Evolutionary conservation across 2,113 vertebrate species (phyloP), one percentile per base, ranked within the genome.

Genomic region (Leucopsar rothschildi): DNA sequence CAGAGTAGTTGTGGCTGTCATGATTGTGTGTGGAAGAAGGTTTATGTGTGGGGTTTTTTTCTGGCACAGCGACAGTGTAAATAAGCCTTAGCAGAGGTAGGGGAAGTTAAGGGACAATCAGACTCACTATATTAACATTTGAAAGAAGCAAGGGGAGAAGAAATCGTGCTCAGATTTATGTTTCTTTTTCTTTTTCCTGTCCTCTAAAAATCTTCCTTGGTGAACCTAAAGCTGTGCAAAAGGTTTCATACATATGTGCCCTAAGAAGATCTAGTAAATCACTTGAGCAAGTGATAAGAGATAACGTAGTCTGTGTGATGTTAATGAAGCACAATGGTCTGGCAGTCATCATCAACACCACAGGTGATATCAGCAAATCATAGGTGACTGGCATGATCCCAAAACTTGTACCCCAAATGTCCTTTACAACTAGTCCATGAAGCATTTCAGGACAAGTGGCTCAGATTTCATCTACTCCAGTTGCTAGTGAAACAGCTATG

Each of bases 251-350:
- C 31, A 11, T 64, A 35, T 33, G 17, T 45, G 28, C 68, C n/a
- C 69, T 82, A 82, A 69, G 91, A 95, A 80, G 63, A 93, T 88
- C 56, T 83, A 64, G 77, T 91, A 81, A 95, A 79, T 92, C 39
- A 56, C 47, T 90, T 81, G 61, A 73, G 52, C 13, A 44, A 88
- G 69, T 95, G 90, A 84, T 80, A 70, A 91, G 77, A 88, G 92
- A 91, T 40, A 64, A 88, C 1, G 0, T 45, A 15, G 92, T 90
- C 94, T 95, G 80, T 81, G 79, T 97, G 95, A 97, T 97, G 93
- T 96, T 97, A 95, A 96, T 91, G 91, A 69, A 90, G 68, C 78
- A 63, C 70, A 65, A 49, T 44, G 88, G 71, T 90, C 90, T 96
- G 91, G 93, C 39, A 75, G 72, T 82, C 79, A 72, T 95, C 89